Base-by-base conservation (phyloP, 2,113 vertebrate species). In the Rhinichthys klamathensis region DNA sequence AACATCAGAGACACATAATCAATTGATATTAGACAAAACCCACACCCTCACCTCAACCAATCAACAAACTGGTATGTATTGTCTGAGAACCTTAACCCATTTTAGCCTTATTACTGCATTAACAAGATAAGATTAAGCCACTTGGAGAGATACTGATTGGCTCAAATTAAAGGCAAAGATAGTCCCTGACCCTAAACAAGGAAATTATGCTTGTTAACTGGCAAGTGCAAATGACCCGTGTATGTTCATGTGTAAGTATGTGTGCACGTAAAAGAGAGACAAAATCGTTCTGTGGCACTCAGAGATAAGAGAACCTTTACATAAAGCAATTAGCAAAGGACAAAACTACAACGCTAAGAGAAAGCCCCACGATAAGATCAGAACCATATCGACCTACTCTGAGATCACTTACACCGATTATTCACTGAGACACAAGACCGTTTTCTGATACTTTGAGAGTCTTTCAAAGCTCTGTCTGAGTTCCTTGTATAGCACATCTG, bases 151-250 rank as follows among this genome's bases (percentile, higher is more conserved):
- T 87, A 89, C 87, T 84, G 88, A 89, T 89, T 76, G 41, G 56
- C 82, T 67, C 83, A 89, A 89, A 87, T 87, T 85, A 83, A 84
- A 87, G 84, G 85, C 63, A 87, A 89, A 87, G 88, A 89, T 87
- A 75, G 85, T 85, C 56, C 61, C 82, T 87, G 85, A 82, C 79
- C 85, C 73, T 11, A 38, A 80, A 82, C 54, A 79, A 82, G 65
- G 78, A 87, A 89, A 85, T 79, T 32, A 87, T 54, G 44, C 85
- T 75, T 87, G 83, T 83, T 82, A 51, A 49, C 49, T 44, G 46
- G 15, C 38, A 23, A 77, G 82, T 69, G 79, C 51, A 85, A 88
- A 88, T 82, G 63, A 85, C 10, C 49, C 27, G n/a, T 84, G 65
- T 63, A 21, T 25, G 65, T 70, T 35, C 8, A n/a, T 61, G 54